phyloP scores from a whole-genome alignment of 1,140 invertebrate genomes.

The Drosophila biarmipes region DNA sequence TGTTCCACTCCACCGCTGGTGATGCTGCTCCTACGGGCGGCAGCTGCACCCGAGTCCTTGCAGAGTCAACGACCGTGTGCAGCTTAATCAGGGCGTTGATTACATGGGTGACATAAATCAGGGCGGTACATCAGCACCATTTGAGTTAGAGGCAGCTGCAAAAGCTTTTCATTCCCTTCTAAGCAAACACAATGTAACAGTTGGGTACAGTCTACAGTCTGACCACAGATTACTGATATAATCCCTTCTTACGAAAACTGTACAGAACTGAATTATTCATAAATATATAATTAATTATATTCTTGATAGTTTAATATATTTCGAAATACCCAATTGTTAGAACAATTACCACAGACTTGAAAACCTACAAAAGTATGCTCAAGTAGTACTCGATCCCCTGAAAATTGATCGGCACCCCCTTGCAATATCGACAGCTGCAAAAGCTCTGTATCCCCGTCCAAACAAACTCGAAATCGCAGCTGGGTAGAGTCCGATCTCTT shows the following conservation, averaged over 20 bases:
- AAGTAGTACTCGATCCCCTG: background rate
- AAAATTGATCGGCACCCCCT: slow-evolving; percentile 3
- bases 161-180: slow-evolving; percentile 54
- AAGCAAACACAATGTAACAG: slow-evolving; percentile 43
- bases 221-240: background rate
- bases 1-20: slow-evolving; percentile 25
- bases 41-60: slow-evolving; percentile 53
- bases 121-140: slow-evolving; percentile 26
- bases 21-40: slow-evolving; percentile 54
- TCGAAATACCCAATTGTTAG: too few relatives aligned
- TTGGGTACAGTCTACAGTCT: slow-evolving; percentile 28
- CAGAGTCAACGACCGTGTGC: slow-evolving; percentile 69
- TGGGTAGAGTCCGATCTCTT: slow-evolving; percentile 29
- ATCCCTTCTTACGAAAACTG: background rate
- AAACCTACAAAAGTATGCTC: background rate
- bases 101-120: slow-evolving; percentile 81
- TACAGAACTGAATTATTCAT: too few relatives aligned
- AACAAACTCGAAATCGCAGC: slow-evolving; percentile 64
- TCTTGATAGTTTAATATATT: too few relatives aligned
- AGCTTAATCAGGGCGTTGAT: slow-evolving; percentile 75
- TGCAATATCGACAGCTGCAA: slow-evolving; percentile 58
- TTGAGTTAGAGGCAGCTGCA: slow-evolving; percentile 58
- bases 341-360: background rate
- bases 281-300: too few relatives aligned
- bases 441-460: slow-evolving; percentile 49